Evolutionary conservation across 2,113 vertebrate genomes (phyloP).

Genomic region (Eulacestoma nigropectus): DNA sequence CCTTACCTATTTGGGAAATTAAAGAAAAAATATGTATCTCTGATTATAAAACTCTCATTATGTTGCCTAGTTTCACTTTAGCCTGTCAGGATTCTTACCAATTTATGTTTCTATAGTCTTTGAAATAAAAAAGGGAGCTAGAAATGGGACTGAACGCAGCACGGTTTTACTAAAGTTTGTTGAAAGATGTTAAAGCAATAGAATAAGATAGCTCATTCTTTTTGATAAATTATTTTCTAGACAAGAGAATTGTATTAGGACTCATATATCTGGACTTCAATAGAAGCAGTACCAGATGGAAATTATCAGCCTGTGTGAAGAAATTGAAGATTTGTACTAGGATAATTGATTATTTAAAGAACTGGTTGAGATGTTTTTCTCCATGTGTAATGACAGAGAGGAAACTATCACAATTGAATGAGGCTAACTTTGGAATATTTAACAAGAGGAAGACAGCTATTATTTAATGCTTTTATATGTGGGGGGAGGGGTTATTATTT

Average conservation of each 20-base stretch:
- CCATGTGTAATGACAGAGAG: background rate
- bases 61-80: background rate
- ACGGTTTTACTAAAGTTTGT: background rate
- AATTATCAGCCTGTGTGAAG: background rate
- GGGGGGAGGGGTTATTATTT: accelerated
- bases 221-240: background rate
- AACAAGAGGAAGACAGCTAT: background rate
- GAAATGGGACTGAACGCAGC: background rate
- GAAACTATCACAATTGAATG: background rate
- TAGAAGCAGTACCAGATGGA: background rate
- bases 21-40: background rate
- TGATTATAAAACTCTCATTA: background rate
- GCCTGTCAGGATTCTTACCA: background rate
- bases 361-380: background rate
- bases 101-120: background rate
- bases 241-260: background rate
- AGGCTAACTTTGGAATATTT: background rate
- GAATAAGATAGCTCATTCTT: background rate
- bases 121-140: background rate
- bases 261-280: background rate
- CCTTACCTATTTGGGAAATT: background rate
- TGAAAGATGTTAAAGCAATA: background rate
- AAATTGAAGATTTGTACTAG: background rate
- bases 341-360: background rate
- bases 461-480: background rate